These are phyloP conservation scores for Pseudomugil gertrudae DNA, from an alignment of 2,797 vertebrate genomes.

Conservation along the genomic window DNA sequence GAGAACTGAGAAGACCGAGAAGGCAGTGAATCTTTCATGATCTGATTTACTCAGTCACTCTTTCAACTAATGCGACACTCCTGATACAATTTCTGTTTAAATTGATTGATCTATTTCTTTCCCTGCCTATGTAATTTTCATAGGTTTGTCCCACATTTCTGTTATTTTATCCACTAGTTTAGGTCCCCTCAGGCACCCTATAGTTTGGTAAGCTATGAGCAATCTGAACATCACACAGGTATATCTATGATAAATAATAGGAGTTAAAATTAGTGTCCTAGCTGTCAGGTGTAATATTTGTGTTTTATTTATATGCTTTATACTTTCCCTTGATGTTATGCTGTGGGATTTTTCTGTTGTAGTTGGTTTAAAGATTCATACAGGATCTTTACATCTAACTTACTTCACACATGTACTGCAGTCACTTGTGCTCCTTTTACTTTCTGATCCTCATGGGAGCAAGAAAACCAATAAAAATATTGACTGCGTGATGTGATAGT, in stretches of 20 bases:
- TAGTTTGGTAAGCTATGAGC: background rate
- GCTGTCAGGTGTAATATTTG: background rate
- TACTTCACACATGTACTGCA: background rate
- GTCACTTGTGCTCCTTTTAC: background rate
- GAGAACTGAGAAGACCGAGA: constrained; percentile 25
- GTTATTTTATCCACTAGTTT: constrained; percentile 6
- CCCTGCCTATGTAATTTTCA: background rate
- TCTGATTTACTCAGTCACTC: constrained; percentile 30
- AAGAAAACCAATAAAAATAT: constrained; percentile 24
- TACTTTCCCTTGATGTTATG: background rate
- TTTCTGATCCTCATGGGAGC: constrained; percentile 26
- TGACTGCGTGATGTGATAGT: constrained; percentile 13
- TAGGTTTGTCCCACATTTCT: constrained; percentile 5
- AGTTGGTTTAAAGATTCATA: no score
- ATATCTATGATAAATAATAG: background rate
- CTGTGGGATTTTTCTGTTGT: background rate
- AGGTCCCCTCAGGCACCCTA: background rate
- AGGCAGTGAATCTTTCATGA: constrained; percentile 26
- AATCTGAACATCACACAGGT: background rate
- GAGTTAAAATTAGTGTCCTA: background rate
- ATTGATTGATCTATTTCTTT: constrained; percentile 11
- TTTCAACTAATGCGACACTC: constrained; percentile 31
- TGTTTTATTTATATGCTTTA: background rate
- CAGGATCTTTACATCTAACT: background rate
- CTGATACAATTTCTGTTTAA: background rate